Evolutionary conservation across 2,113 vertebrate species (phyloP).

Genomic region (Nematolebias whitei): DNA sequence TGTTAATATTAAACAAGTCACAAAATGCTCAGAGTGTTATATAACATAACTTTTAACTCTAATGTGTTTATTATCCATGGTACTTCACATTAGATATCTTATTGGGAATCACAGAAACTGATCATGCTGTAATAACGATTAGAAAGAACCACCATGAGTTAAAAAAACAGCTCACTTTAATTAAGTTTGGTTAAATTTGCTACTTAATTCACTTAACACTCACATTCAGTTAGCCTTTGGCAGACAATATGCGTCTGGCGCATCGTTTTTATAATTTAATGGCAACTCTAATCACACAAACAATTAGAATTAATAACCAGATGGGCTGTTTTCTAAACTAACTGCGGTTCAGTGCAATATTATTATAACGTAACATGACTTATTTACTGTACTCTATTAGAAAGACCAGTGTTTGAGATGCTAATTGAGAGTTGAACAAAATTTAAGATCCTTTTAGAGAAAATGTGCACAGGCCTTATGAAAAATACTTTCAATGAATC

Average conservation of each 20-base stretch:
- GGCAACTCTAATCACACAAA: conserved; percentile 26
- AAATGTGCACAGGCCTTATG: conserved; percentile 22
- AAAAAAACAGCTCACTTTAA: conserved; percentile 29
- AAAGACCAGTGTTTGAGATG: conserved; percentile 21
- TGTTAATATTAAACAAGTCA: background rate
- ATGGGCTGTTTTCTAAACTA: conserved; percentile 19
- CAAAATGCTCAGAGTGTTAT: background rate
- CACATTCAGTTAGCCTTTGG: conserved; percentile 40
- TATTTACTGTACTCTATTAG: conserved; percentile 7
- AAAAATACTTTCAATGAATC: background rate
- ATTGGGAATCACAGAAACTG: conserved; percentile 11
- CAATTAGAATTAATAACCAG: conserved; percentile 23
- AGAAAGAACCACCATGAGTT: background rate
- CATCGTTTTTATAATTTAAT: conserved; percentile 46
- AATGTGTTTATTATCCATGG: background rate
- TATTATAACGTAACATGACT: background rate
- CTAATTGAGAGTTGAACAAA: conserved; percentile 14
- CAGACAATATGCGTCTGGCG: conserved; percentile 23
- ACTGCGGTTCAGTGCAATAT: conserved; percentile 13
- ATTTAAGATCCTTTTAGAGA: conserved; percentile 33
- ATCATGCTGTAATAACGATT: conserved; percentile 19
- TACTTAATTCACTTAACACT: conserved; percentile 36
- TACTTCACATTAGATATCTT: background rate
- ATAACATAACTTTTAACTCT: too few relatives aligned
- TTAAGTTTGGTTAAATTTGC: conserved; percentile 32